Conservation (phyloP, 2,797 vertebrate genomes). For the Pantherophis vulpinus region DNA sequence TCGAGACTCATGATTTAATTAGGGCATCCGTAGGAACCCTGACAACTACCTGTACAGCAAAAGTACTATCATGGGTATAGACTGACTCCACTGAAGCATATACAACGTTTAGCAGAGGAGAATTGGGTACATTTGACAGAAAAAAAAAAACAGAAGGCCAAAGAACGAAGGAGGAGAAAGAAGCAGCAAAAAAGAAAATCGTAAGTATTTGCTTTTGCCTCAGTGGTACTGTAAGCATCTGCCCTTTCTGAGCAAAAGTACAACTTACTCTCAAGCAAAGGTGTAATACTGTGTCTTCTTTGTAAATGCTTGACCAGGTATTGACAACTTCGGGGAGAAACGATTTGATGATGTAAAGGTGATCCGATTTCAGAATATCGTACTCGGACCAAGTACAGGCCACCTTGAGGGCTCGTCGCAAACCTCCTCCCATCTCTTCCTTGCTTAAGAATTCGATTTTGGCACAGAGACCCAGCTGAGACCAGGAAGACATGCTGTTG, state of each 20-base stretch:
- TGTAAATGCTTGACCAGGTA: constrained; percentile 96
- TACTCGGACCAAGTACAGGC: constrained; percentile 97
- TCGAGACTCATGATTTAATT: too few species aligned
- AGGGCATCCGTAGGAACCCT: too few species aligned
- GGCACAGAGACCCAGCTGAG: constrained; percentile 92
- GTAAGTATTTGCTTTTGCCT: background rate
- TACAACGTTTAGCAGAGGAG: background rate
- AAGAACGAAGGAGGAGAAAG: background rate
- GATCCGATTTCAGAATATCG: constrained; percentile 92
- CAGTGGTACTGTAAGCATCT: background rate
- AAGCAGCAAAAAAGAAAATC: background rate
- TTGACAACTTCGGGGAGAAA: constrained; percentile 96
- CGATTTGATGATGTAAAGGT: constrained; percentile 97
- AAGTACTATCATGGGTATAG: background rate
- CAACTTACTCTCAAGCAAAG: constrained; percentile 94
- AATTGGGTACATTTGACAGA: background rate
- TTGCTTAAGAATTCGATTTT: constrained; percentile 99
- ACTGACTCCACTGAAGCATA: background rate
- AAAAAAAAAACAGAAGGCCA: background rate
- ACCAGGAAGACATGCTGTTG: constrained; percentile 99
- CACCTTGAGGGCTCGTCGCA: constrained; percentile 94
- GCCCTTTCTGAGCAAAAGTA: background rate
- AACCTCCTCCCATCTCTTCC: constrained; percentile 97
- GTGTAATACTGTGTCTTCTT: constrained; percentile 95
- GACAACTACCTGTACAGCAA: background rate